These are phyloP conservation scores for Camponotus fellah DNA, from an alignment of 2,888 invertebrate species.

Conservation along the genomic window DNA sequence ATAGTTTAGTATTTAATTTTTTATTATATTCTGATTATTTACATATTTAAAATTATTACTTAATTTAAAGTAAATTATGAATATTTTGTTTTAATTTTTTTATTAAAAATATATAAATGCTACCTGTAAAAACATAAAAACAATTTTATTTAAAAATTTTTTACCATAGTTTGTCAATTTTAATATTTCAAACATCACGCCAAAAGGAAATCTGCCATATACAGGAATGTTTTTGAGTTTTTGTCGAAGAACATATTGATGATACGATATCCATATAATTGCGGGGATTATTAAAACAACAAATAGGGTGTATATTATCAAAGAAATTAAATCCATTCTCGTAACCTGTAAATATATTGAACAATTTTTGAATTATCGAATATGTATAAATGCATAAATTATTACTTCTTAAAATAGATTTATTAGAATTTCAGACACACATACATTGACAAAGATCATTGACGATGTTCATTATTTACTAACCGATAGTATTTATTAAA, in stretches of 20 bases:
- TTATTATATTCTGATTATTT: background rate
- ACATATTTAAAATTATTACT: no score
- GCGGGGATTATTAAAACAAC: background rate
- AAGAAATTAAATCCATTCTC: constrained; percentile 20
- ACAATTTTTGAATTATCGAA: background rate
- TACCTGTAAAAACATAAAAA: background rate
- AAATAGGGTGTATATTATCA: background rate
- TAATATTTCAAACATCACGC: background rate
- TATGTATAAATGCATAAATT: background rate
- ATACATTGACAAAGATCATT: background rate
- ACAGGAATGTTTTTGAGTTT: background rate
- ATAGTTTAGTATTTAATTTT: background rate
- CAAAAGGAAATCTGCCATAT: background rate
- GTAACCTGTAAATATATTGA: background rate
- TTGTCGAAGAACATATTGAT: background rate
- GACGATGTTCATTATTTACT: background rate
- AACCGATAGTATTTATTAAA: no score
- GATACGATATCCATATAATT: background rate
- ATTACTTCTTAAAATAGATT: background rate
- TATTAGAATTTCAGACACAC: background rate
- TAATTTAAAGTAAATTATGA: background rate
- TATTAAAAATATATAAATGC: background rate
- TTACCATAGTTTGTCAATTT: background rate
- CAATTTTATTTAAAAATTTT: background rate
- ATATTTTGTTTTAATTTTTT: background rate